These are phyloP conservation scores for Hiodon alosoides DNA, from an alignment of 2,113 vertebrate genomes.

Conservation along the genomic window DNA sequence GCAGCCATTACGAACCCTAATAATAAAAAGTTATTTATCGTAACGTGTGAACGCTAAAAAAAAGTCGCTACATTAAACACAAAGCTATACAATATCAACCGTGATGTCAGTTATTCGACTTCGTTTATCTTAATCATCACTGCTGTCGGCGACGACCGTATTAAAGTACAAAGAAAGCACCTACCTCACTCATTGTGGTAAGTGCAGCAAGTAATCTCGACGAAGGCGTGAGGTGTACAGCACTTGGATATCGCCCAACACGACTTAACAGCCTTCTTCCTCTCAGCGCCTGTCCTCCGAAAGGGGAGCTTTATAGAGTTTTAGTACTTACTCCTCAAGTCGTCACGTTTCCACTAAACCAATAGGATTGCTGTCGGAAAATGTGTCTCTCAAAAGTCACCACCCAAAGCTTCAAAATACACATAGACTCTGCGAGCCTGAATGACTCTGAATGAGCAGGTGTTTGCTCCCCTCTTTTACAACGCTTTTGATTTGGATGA, in stretches of 20 bases:
- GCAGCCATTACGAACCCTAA: no score
- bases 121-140: background rate
- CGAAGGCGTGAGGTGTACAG: constrained; percentile 11
- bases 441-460: background rate
- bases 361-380: constrained; percentile 34
- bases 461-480: background rate
- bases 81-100: no score
- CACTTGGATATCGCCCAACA: constrained; percentile 17
- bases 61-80: no score
- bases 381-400: constrained; percentile 19
- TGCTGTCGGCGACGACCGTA: no score
- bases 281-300: constrained; percentile 17
- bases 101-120: no score
- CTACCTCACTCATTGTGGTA: constrained; percentile 65
- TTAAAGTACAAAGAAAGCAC: constrained; percentile 23
- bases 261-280: constrained; percentile 26
- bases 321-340: constrained; percentile 29
- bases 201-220: constrained; percentile 9
- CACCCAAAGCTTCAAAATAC: constrained; percentile 22
- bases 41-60: no score
- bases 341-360: constrained; percentile 41
- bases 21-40: no score
- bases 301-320: constrained; percentile 36
- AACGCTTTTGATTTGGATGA: background rate
- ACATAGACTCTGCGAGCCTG: constrained; percentile 4